A percentile compares a stretch with the other conserved stretches of the same genome.
Conservation (phyloP, 64 coral and sea anemone species). For the Anthopleura sola region DNA sequence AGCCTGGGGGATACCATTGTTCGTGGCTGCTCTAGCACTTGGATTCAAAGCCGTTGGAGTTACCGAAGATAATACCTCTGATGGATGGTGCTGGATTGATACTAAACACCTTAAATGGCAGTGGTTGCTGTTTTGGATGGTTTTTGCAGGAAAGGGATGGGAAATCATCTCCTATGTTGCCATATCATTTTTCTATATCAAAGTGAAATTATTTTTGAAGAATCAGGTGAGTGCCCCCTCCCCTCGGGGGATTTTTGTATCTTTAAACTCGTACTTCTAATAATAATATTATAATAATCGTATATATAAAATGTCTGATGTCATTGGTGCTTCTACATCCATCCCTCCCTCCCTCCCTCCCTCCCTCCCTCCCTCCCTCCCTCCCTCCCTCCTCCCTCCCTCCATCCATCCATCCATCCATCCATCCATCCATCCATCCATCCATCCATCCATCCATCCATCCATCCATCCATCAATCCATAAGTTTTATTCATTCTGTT, state of each 20-base stretch:
- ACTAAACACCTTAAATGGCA: too few species aligned
- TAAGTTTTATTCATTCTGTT: too few species aligned
- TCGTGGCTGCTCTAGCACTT: conserved; percentile 28
- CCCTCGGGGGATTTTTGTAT: not conserved
- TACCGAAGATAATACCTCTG: conserved; percentile 30
- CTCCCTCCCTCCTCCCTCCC: too few species aligned
- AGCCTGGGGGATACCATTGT: conserved; percentile 70
- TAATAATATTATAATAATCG: too few species aligned
- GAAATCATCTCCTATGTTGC: conserved; percentile 75
- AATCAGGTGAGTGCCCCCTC: conserved; percentile 55
- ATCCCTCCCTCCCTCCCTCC: too few species aligned
- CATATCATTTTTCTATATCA: conserved; percentile 62
- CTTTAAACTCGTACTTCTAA: not conserved
- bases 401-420: not conserved
- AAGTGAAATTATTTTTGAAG: conserved; percentile 52
- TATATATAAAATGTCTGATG: too few species aligned
- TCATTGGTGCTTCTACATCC: too few species aligned
- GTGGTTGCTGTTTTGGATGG: conserved; percentile 61
- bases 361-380: not conserved
- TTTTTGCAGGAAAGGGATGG: conserved; percentile 92
- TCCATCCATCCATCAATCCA: not conserved
- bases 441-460: not conserved
- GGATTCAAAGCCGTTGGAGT: conserved; percentile 52
- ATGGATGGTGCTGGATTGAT: conserved; percentile 98
- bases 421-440: not conserved